Base-by-base conservation (phyloP, 2,888 invertebrate species). In the Ectropis crepuscularia region DNA sequence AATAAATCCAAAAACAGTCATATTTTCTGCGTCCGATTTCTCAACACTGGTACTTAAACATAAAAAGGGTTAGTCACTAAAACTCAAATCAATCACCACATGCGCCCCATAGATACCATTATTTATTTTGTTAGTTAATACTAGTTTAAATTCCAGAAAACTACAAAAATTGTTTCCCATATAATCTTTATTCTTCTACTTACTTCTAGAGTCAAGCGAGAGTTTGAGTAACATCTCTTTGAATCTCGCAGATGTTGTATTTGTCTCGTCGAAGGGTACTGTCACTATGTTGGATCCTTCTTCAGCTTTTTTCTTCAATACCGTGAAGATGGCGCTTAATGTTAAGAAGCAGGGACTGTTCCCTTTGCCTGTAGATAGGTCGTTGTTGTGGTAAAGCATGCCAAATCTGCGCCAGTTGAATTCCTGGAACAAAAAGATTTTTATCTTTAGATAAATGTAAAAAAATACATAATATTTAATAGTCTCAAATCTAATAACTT, bases 291-390 rank as follows among this genome's bases (percentile, higher is more conserved):
- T 68, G 53, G 94, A 94, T 37, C 94, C 88, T 43, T 63, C 65
- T 0, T 88, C 89, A 74, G 83, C 82, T 69, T 90, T 86, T 70
- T 85, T 86, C 71, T 86, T 84, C 16, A 93, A 78, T 0, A 90
- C 91, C 0, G 88, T 84, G 75, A 94, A 96, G 43, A 97, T 94
- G 0, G 96, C 95, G 62, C 95, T 95, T 74, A 97, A 88, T 5
- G 95, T 95, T 79, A 97, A 95, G 83, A 95, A 96, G 78, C 97
- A 97, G 58, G 95, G 95, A 53, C 97, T 96, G 84, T 96, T 95
- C 6, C 97, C 96, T 67, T 94, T 89, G 6, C 94, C 94, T 16
- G 93, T 93, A 0, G 92, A 86, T 10, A 93, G 88, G 38, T 94
- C 94, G 77, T 95, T 93, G 88, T 97, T 96, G 87, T 96, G 96